Percentiles rank a stretch among this genome's conserved stretches.
These are phyloP conservation scores for Leucophenga maculata DNA, from an alignment of 2,888 invertebrate genomes.

Conservation along the genomic window DNA sequence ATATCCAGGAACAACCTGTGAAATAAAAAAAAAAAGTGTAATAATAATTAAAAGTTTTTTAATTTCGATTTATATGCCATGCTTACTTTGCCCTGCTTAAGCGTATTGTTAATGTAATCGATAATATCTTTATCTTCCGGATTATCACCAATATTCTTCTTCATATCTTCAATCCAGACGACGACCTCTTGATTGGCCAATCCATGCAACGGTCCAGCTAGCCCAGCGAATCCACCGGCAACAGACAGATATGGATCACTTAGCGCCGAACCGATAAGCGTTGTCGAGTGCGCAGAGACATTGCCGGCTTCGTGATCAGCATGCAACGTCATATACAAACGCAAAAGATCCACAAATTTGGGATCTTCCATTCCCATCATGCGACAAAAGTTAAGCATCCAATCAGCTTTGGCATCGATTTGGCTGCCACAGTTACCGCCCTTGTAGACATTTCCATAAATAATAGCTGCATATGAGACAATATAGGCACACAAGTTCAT, in stretches of 20 bases:
- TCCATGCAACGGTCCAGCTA: slow-evolving; percentile 89
- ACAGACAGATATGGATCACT: slow-evolving; percentile 86
- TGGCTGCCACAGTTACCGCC: slow-evolving; percentile 48
- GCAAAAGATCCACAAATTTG: slow-evolving; percentile 71
- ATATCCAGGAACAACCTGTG: slow-evolving; percentile 84
- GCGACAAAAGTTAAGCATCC: slow-evolving; percentile 78
- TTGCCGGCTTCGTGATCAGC: slow-evolving; percentile 88
- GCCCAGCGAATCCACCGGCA: slow-evolving; percentile 85
- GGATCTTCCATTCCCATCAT: slow-evolving; percentile 66
- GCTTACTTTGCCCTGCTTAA: slow-evolving; percentile 40
- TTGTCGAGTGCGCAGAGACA: slow-evolving; percentile 86
- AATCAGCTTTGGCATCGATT: slow-evolving; percentile 35
- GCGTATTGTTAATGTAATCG: slow-evolving; percentile 83
- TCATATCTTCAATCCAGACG: slow-evolving; percentile 89
- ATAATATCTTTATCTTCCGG: slow-evolving; percentile 89
- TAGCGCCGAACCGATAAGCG: slow-evolving; percentile 86
- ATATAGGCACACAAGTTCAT: slow-evolving; percentile 88
- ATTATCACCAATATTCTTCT: slow-evolving; percentile 82
- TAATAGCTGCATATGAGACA: slow-evolving; percentile 83
- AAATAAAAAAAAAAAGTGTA: neutral
- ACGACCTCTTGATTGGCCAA: slow-evolving; percentile 92
- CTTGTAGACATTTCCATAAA: slow-evolving; percentile 72
- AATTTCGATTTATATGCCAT: neutral
- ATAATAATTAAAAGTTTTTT: slow-evolving; percentile 62
- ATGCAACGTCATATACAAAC: slow-evolving; percentile 86